A percentile compares a stretch with the other conserved stretches of the same genome.
phyloP scores from a whole-genome alignment of 92 coral and sea anemone species.

The Epizoanthus stellaris region DNA sequence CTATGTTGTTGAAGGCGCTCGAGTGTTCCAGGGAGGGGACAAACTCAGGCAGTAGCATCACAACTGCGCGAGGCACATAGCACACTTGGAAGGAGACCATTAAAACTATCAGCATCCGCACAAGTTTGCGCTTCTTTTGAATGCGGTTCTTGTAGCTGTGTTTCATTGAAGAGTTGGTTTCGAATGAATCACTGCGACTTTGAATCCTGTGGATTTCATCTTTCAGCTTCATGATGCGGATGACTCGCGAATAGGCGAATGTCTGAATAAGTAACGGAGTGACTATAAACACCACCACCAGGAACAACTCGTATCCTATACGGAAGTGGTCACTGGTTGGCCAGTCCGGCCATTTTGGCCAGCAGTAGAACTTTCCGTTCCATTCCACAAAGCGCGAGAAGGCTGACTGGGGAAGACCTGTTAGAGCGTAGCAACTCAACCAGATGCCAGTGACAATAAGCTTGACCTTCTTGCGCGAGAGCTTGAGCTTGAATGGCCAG shows the following conservation, averaged over 20 bases:
- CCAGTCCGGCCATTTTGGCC: slow-evolving; percentile 44
- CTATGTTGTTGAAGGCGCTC: slow-evolving; percentile 46
- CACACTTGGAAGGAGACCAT: slow-evolving; percentile 74
- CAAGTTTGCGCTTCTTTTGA: slow-evolving; percentile 55
- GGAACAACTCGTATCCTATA: slow-evolving; percentile 57
- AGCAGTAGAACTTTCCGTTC: slow-evolving; percentile 19
- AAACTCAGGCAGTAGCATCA: slow-evolving; percentile 62
- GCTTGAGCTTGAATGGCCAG: slow-evolving; percentile 33
- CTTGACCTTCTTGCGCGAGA: slow-evolving; percentile 30
- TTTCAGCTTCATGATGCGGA: slow-evolving; percentile 58
- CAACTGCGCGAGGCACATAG: slow-evolving; percentile 81
- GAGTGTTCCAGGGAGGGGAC: slow-evolving; percentile 36
- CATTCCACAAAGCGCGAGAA: slow-evolving; percentile 18
- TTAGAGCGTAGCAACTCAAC: slow-evolving; percentile 18
- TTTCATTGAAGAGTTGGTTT: neutral
- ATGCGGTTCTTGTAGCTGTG: slow-evolving; percentile 42
- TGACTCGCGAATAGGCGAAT: slow-evolving; percentile 62
- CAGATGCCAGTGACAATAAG: slow-evolving; percentile 12
- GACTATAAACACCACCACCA: slow-evolving; percentile 63
- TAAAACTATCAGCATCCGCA: slow-evolving; percentile 74
- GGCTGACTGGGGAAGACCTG: slow-evolving; percentile 28
- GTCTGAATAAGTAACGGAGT: slow-evolving; percentile 73
- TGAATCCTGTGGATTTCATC: slow-evolving; percentile 46
- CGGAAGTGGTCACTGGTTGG: slow-evolving; percentile 51
- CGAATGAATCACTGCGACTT: slow-evolving; percentile 29